Evolutionary conservation across 2,888 invertebrate genomes (phyloP).

Genomic region (Dasysyrphus albostriatus): DNA sequence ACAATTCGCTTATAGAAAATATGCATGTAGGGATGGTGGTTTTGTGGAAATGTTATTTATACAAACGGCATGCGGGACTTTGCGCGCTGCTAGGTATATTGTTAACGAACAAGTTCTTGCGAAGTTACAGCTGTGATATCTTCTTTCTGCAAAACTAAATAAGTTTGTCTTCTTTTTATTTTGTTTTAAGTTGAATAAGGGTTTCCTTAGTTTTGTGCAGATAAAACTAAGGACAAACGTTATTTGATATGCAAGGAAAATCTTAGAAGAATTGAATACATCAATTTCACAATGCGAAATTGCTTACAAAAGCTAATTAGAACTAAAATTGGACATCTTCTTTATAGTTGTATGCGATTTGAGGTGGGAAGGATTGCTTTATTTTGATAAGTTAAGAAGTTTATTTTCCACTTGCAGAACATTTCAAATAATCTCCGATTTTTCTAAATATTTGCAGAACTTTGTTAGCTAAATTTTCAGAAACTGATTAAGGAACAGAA

Average conservation of each 20-base stretch:
- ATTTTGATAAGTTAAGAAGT: too few relatives aligned
- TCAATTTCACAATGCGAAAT: not conserved
- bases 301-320: not conserved
- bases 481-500: too few relatives aligned
- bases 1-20: not conserved
- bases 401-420: too few relatives aligned
- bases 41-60: conserved; percentile 49
- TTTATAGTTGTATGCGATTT: too few relatives aligned
- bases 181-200: not conserved
- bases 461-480: too few relatives aligned
- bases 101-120: conserved; percentile 36
- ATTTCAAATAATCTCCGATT: too few relatives aligned
- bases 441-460: too few relatives aligned
- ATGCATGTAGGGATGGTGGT: not conserved
- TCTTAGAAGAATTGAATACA: not conserved
- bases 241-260: not conserved
- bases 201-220: not conserved
- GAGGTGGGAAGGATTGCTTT: too few relatives aligned
- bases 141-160: conserved; percentile 18
- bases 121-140: conserved; percentile 42
- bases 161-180: not conserved
- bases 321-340: too few relatives aligned
- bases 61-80: conserved; percentile 47
- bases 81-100: not conserved
- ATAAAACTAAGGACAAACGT: not conserved